Percentiles rank a stretch among this genome's conserved stretches.
These are phyloP conservation scores for Xanthia icteritia DNA, from an alignment of 2,888 invertebrate genomes.

Conservation along the genomic window DNA sequence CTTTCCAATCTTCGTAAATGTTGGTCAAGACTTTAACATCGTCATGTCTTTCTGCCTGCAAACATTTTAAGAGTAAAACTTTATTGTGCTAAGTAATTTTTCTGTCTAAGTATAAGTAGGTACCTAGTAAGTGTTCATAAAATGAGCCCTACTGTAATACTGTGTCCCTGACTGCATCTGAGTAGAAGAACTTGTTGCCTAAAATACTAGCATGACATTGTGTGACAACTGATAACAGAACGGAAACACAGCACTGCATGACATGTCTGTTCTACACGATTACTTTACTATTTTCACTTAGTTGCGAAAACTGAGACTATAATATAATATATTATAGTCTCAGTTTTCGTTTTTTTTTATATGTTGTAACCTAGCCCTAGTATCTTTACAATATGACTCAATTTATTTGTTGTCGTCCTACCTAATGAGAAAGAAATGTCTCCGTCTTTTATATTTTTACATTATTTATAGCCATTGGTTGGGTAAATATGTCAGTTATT, in stretches of 20 bases:
- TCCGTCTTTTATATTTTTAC: not conserved
- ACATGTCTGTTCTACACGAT: no score
- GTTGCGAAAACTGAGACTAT: no score
- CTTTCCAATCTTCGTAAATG: not conserved
- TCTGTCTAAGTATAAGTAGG: not conserved
- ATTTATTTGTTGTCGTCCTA: not conserved
- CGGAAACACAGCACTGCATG: no score
- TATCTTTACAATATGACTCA: no score
- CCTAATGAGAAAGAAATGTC: not conserved
- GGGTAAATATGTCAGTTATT: constrained; percentile 5
- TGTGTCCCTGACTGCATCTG: not conserved
- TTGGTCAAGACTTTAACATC: not conserved
- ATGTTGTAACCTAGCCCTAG: not conserved
- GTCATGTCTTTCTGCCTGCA: not conserved
- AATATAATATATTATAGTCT: no score
- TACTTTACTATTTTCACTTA: no score
- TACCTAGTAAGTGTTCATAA: not conserved
- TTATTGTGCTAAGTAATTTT: not conserved
- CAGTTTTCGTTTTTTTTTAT: no score
- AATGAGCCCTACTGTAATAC: not conserved
- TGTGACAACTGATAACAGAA: no score
- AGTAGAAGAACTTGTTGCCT: not conserved
- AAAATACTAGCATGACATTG: constrained; percentile 8
- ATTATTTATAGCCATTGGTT: not conserved
- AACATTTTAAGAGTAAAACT: not conserved